Percentiles rank a stretch among this genome's conserved stretches.
phyloP scores from a whole-genome alignment of 2,888 invertebrate species.

The Pterobdella sp. region DNA sequence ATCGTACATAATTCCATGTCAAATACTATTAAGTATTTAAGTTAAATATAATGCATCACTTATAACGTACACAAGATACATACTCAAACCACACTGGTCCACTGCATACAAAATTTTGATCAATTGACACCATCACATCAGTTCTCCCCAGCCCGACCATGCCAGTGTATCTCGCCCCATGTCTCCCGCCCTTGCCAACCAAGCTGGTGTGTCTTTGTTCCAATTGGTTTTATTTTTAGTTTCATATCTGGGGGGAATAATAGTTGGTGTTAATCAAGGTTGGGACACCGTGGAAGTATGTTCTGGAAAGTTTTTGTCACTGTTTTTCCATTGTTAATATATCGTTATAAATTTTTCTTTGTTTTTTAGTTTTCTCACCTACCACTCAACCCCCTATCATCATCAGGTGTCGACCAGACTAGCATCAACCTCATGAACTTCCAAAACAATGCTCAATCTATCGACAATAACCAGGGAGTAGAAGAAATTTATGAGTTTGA shows the following conservation, averaged over 20 bases:
- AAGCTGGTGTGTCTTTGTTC: slow-evolving; percentile 12
- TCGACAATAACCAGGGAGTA: not conserved
- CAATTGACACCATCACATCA: not conserved
- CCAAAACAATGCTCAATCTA: not conserved
- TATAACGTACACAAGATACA: no score
- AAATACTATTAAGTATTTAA: no score
- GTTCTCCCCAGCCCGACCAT: not conserved
- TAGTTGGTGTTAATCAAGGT: not conserved
- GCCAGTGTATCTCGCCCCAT: not conserved
- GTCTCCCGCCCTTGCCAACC: slow-evolving; percentile 4
- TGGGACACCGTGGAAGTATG: not conserved
- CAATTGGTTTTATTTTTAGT: not conserved
- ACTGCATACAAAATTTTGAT: no score
- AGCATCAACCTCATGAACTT: slow-evolving; percentile 19
- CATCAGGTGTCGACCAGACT: slow-evolving; percentile 15
- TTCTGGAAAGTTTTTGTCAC: not conserved
- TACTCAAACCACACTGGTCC: no score
- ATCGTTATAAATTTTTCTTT: not conserved
- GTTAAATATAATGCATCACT: no score
- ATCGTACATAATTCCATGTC: no score
- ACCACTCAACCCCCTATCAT: no score
- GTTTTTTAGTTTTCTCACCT: not conserved
- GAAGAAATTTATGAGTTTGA: slow-evolving; percentile 7
- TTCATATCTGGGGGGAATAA: not conserved
- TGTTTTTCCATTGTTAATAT: not conserved